Conservation (phyloP, 2,113 vertebrate species). For the Syrrhaptes paradoxus region DNA sequence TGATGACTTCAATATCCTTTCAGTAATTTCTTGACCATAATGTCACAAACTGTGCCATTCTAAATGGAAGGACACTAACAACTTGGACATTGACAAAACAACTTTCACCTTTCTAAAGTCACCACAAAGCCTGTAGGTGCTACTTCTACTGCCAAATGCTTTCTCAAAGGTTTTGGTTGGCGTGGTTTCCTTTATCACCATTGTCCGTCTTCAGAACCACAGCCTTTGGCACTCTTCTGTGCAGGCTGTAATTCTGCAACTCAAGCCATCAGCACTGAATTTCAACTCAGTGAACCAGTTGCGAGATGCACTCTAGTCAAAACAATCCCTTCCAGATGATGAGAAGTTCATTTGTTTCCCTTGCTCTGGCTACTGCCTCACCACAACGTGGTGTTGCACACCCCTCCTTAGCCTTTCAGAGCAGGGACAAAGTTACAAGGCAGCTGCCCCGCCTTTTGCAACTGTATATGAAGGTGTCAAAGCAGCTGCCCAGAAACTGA, state of each 20-base stretch:
- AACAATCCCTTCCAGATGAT: not conserved
- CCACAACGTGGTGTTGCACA: fast-evolving
- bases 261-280: not conserved
- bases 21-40: not conserved
- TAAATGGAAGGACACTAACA: not conserved
- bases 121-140: not conserved
- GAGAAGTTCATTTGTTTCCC: not conserved
- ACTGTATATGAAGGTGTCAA: not conserved
- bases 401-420: not conserved
- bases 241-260: not conserved
- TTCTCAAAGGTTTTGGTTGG: not conserved
- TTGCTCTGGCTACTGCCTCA: not conserved
- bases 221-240: not conserved
- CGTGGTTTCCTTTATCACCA: not conserved
- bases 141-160: not conserved
- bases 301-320: not conserved
- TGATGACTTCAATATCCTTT: not conserved
- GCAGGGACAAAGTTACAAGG: not conserved
- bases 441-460: not conserved
- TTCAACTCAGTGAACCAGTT: not conserved
- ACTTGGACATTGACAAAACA: not conserved
- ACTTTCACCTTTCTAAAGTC: not conserved
- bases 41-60: not conserved
- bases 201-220: not conserved
- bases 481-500: not conserved